phyloP scores from a whole-genome alignment of 1,140 invertebrate genomes.

The Cylas formicarius region DNA sequence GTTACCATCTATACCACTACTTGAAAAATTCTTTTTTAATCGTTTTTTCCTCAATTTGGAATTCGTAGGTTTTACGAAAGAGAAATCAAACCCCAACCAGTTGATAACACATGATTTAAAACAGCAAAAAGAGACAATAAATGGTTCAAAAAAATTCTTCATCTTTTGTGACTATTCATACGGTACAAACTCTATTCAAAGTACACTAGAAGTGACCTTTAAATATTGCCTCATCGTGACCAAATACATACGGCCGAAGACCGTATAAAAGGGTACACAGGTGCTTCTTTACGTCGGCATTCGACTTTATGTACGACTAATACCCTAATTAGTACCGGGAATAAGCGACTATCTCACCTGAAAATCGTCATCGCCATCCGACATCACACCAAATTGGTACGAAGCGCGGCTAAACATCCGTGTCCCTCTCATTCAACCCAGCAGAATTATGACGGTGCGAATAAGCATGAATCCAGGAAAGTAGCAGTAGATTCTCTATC shows the following conservation, averaged over 20 bases:
- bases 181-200: too few species aligned
- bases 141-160: too few species aligned
- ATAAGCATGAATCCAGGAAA: slow-evolving; percentile 15
- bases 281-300: slow-evolving; percentile 11
- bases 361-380: slow-evolving; percentile 17
- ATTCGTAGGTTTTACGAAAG: too few species aligned
- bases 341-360: slow-evolving; percentile 10
- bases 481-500: slow-evolving; percentile 16
- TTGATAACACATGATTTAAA: too few species aligned
- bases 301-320: slow-evolving; percentile 17
- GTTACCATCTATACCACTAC: too few species aligned
- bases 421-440: slow-evolving; percentile 19
- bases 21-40: too few species aligned
- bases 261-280: slow-evolving; percentile 17
- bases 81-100: too few species aligned
- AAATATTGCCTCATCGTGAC: background rate
- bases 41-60: too few species aligned
- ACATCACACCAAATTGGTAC: slow-evolving; percentile 23
- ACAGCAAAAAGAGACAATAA: too few species aligned
- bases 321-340: slow-evolving; percentile 22
- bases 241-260: slow-evolving; percentile 5
- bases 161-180: too few species aligned
- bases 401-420: slow-evolving; percentile 14
- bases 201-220: too few species aligned
- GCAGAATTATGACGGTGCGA: slow-evolving; percentile 15